Conservation (phyloP, 1,140 invertebrate genomes). For the Diorhabda sublineata region DNA sequence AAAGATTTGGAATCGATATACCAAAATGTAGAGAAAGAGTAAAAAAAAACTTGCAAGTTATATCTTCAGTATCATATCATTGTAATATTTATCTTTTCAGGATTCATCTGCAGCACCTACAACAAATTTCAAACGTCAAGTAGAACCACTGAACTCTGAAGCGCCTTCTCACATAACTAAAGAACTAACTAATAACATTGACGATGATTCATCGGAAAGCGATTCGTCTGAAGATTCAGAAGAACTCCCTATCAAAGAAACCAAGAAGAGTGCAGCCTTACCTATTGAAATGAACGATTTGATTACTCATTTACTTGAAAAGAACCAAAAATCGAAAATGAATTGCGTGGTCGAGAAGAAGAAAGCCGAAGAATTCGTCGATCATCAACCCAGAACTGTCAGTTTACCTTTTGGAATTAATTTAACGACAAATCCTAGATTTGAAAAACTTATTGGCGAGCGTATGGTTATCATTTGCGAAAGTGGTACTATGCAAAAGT, state of each 20-base stretch:
- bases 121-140: conserved; percentile 6
- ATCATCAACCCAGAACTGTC: conserved; percentile 65
- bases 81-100: conserved; percentile 8
- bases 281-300: conserved; percentile 76
- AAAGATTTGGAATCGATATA: no score
- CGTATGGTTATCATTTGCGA: conserved; percentile 82
- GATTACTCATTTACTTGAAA: conserved; percentile 68
- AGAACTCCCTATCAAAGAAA: conserved; percentile 42
- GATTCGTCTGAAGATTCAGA: conserved; percentile 49
- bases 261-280: conserved; percentile 61
- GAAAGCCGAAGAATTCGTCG: conserved; percentile 73
- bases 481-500: conserved; percentile 66
- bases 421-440: conserved; percentile 67
- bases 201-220: conserved; percentile 34
- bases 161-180: conserved; percentile 46
- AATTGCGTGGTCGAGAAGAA: conserved; percentile 85
- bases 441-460: conserved; percentile 73
- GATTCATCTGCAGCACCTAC: conserved; percentile 16
- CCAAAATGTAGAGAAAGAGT: no score
- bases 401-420: conserved; percentile 64
- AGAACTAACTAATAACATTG: conserved; percentile 45
- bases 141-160: conserved; percentile 44
- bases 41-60: no score
- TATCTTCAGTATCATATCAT: no score
- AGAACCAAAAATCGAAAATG: conserved; percentile 72